Percentiles rank a stretch among this genome's conserved stretches.
Conservation (phyloP, 2,113 vertebrate species). For the Archocentrus centrarchus region DNA sequence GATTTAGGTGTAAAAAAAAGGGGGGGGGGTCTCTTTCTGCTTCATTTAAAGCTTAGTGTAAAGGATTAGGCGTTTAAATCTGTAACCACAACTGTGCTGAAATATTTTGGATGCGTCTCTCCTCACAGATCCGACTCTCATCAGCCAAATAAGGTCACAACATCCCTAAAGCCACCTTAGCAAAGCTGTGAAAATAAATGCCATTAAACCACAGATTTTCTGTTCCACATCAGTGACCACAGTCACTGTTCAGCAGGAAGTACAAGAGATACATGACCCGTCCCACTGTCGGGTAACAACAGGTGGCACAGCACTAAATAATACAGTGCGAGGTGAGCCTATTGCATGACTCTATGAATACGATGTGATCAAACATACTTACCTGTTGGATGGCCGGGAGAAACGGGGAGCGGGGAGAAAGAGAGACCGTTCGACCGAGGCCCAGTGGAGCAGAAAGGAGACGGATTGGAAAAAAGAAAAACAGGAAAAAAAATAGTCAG, state of each 20-base stretch:
- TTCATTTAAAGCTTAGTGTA: conserved; percentile 23
- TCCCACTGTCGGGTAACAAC: neutral
- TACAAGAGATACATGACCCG: conserved; percentile 7
- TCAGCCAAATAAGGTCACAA: conserved; percentile 39
- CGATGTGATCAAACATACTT: conserved; percentile 62
- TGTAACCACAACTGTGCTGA: conserved; percentile 17
- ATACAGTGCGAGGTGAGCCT: neutral
- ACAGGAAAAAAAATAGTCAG: conserved; percentile 41
- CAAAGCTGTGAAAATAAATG: conserved; percentile 35
- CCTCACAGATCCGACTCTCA: neutral
- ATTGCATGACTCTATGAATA: conserved; percentile 35
- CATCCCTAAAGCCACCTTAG: conserved; percentile 24
- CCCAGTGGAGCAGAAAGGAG: conserved; percentile 33
- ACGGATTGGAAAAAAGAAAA: neutral
- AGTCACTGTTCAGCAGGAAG: neutral
- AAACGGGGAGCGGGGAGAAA: conserved; percentile 24
- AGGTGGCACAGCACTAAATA: conserved; percentile 41
- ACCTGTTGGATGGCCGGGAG: conserved; percentile 61
- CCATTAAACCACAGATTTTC: conserved; percentile 27
- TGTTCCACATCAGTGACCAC: conserved; percentile 33
- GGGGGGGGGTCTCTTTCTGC: neutral
- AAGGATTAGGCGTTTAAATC: conserved; percentile 53
- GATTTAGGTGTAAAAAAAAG: neutral
- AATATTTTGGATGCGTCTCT: conserved; percentile 13
- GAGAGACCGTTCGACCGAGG: conserved; percentile 29